Evolutionary conservation across 2,113 vertebrate species (phyloP).

Genomic region (Ailuropoda melanoleuca): DNA sequence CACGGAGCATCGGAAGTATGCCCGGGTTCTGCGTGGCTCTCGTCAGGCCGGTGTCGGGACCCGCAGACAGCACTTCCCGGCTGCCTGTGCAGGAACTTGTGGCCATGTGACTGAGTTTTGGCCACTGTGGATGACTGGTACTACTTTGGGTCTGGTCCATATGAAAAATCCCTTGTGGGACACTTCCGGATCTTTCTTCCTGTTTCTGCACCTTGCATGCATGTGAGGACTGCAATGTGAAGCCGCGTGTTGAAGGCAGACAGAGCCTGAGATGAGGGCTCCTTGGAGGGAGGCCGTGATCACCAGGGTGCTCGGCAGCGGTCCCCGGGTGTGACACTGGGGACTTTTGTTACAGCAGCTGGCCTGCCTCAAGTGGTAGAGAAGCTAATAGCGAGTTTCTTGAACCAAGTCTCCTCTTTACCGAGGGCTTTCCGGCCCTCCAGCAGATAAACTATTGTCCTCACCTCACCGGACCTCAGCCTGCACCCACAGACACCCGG

Average conservation of each 20-base stretch:
- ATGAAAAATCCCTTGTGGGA: accelerated
- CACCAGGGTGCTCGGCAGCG: neutral
- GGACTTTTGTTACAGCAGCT: neutral
- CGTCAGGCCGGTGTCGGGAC: neutral
- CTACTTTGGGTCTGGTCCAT: neutral
- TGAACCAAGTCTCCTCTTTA: accelerated
- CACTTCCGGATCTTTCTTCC: too few species aligned
- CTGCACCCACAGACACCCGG: neutral
- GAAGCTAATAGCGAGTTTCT: neutral
- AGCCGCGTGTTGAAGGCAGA: accelerated
- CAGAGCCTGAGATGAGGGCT: neutral
- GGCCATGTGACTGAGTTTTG: neutral
- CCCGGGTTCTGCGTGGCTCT: accelerated
- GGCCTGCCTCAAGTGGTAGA: accelerated
- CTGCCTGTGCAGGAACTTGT: neutral
- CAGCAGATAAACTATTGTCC: neutral
- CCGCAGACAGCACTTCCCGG: accelerated
- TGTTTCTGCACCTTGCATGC: accelerated
- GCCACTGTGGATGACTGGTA: too few species aligned
- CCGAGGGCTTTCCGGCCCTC: too few species aligned
- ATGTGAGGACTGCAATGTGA: accelerated
- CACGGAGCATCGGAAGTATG: neutral
- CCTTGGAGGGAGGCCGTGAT: neutral
- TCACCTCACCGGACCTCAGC: neutral
- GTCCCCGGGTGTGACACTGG: neutral